Base-by-base conservation (phyloP, 2,113 vertebrate genomes). In the Morone saxatilis region DNA sequence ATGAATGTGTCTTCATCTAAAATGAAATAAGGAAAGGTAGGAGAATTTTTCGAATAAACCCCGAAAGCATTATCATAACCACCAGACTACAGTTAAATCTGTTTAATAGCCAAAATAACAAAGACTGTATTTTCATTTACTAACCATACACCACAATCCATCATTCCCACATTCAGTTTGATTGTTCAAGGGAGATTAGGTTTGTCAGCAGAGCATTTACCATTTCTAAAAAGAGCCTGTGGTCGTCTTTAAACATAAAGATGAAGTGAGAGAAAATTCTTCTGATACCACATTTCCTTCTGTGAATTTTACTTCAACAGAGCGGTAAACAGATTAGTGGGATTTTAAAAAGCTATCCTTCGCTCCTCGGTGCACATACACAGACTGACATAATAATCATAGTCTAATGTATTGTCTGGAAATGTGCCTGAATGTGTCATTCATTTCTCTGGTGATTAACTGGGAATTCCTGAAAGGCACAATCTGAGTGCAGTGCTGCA, bases 281-380 rank as follows among this genome's bases (percentile, higher is more conserved):
- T 74, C 67, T 59, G 62, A 77, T 70, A 82, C 50, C 59, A 13
- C 70, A 38, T 69, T 84, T 80, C 65, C 62, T 31, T 56, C 53
- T 80, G 17, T 83, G 67, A 77, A 47, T 83, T 53, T 69, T 9
- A 69, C 57, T 80, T 59, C 56, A 69, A 51, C 76, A 48, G 51
- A 70, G 86, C 13, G 2, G 63, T 87, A 89, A 89, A 91, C 86
- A 89, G 86, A 89, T 91, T 85, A 90, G n/a, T 6, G 51, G 88
- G 81, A 84, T 88, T 88, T 87, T 41, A 50, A 71, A 82, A 87
- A 70, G 68, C 88, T 82, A 71, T 65, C 48, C 22, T 69, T 57
- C 47, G 12, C 83, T 88, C 74, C 54, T 56, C 12, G 5, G 41
- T 57, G 2, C 61, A 74, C 79, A 76, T 54, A 56, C 47, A 63